Evolutionary conservation across 2,888 invertebrate genomes (phyloP), one percentile per base, ranked within the genome.

Genomic region (Drosophila formosana): DNA sequence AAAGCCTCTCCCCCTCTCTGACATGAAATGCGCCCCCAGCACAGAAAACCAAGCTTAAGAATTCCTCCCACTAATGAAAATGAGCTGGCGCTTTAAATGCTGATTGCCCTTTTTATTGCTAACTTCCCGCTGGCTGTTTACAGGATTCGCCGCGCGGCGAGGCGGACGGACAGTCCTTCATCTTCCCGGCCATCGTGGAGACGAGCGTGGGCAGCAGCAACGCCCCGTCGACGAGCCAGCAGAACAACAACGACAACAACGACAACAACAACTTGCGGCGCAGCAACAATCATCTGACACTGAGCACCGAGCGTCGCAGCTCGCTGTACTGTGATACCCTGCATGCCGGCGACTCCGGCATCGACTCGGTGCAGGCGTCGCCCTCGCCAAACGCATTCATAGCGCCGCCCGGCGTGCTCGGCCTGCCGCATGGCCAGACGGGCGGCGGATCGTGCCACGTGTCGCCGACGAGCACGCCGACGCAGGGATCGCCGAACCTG

Each of bases 331-430:
- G 93, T 90, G 94, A 94, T 89, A 92, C 92, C 56, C 89, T 92
- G 72, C 93, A 94, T 78, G 93, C 93, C 52, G 94, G 94, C 78
- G 95, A 96, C 90, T 95, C 95, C 18, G 95, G 95, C 67, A 96
- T 95, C 88, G 95, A 95, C 78, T 95, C 95, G 11, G 94, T 95
- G 71, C 95, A 95, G 94, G 95, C 95, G 81, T 94, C 94, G 41
- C 94, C 94, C 4, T 93, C 93, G 57, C 94, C 94, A 11, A 93
- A 92, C 70, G 92, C 92, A 41, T 89, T 93, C 69, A 90, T 90
- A n/a, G 90, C 91, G 7, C 91, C 92, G 11, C 92, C 92, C 32
- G 92, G 91, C 5, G 81, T 87, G 4, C 74, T 88, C 5, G 66
- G 66, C 1, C 53, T 87, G 47, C 82, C 88, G 45, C 60, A 80